phyloP scores from a whole-genome alignment of 2,888 invertebrate species.

The Metopia argyrocephala region DNA sequence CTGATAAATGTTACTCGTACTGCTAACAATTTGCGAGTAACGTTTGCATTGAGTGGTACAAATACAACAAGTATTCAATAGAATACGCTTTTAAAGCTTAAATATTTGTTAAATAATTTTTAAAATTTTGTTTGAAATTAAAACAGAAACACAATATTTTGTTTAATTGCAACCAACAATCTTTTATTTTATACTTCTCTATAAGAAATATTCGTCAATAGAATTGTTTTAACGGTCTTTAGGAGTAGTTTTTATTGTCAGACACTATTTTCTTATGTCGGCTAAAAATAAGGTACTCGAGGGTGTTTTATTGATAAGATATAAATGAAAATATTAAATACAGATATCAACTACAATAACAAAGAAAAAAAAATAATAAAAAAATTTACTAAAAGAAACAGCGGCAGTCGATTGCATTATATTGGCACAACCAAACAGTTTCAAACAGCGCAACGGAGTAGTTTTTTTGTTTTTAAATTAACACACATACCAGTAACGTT shows the following conservation, averaged over 20 bases:
- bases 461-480: background rate
- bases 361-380: conserved; percentile 34
- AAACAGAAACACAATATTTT: too few species aligned
- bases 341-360: conserved; percentile 40
- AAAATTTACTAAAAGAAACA: background rate
- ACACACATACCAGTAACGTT: conserved; percentile 52
- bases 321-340: conserved; percentile 51
- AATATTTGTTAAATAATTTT: conserved; percentile 16
- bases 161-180: too few species aligned
- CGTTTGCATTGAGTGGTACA: too few species aligned
- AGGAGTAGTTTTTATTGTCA: conserved; percentile 17
- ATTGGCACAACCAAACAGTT: background rate
- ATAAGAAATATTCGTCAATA: too few species aligned
- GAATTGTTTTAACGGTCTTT: conserved; percentile 19
- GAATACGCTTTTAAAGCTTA: conserved; percentile 24
- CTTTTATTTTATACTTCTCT: too few species aligned
- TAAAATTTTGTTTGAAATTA: too few species aligned
- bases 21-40: conserved; percentile 26
- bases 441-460: background rate
- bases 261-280: conserved; percentile 6
- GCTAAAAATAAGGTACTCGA: conserved; percentile 26
- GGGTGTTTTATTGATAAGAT: conserved; percentile 63
- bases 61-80: background rate
- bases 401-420: background rate
- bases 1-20: conserved; percentile 37